These are phyloP conservation scores for Brenthis ino DNA, from an alignment of 2,888 invertebrate genomes.

Conservation along the genomic window DNA sequence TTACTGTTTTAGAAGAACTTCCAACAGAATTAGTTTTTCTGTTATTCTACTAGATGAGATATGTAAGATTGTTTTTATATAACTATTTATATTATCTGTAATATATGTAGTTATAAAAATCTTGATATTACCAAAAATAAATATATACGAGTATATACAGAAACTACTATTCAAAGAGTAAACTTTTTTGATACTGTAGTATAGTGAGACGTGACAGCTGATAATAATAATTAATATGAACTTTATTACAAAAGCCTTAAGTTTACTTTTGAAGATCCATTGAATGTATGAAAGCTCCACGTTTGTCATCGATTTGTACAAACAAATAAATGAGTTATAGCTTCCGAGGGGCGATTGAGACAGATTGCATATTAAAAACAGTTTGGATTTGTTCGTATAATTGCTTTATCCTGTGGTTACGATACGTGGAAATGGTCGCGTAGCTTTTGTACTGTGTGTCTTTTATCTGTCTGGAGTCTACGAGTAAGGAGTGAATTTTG, in stretches of 20 bases:
- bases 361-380: conserved; percentile 33
- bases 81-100: too few relatives aligned
- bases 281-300: conserved; percentile 12
- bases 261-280: not conserved
- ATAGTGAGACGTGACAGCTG: too few relatives aligned
- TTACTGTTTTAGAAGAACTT: too few relatives aligned
- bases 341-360: conserved; percentile 47
- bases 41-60: too few relatives aligned
- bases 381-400: conserved; percentile 35
- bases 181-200: too few relatives aligned
- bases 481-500: too few relatives aligned
- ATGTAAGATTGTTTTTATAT: too few relatives aligned
- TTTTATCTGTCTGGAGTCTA: not conserved
- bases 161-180: not conserved
- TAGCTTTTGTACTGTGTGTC: not conserved
- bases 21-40: too few relatives aligned
- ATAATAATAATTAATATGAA: not conserved
- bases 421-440: not conserved
- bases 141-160: not conserved
- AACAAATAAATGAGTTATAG: conserved; percentile 56
- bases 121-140: too few relatives aligned
- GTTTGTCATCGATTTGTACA: conserved; percentile 42
- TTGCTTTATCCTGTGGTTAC: conserved; percentile 37
- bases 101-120: too few relatives aligned
- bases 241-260: not conserved